phyloP scores from a whole-genome alignment of 2,888 invertebrate genomes.

The Conus canariensis region DNA sequence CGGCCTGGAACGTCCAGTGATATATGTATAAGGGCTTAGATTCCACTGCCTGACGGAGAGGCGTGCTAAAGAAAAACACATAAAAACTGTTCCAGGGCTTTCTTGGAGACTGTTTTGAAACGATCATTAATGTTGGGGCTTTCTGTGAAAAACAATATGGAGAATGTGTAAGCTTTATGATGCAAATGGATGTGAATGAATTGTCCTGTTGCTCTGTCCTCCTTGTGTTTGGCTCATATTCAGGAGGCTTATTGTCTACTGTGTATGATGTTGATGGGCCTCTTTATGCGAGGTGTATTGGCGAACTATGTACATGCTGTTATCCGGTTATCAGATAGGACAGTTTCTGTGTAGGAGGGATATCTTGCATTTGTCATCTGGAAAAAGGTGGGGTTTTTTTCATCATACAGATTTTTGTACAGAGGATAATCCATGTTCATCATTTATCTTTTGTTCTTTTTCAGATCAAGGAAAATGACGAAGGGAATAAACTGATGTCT shows the following conservation, averaged over 20 bases:
- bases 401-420: not conserved
- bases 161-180: not conserved
- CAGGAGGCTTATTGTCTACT: too few species aligned
- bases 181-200: not conserved
- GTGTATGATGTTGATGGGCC: not conserved
- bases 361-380: not conserved
- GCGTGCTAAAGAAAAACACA: not conserved
- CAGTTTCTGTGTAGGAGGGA: not conserved
- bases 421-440: not conserved
- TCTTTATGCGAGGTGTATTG: conserved; percentile 12
- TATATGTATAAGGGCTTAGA: not conserved
- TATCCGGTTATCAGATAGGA: not conserved
- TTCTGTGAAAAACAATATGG: not conserved
- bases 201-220: not conserved
- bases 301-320: not conserved
- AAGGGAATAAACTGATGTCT: not conserved
- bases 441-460: not conserved
- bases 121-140: too few species aligned
- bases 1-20: too few species aligned
- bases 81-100: not conserved
- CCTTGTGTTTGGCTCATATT: not conserved
- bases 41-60: not conserved
- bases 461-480: not conserved
- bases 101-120: too few species aligned
- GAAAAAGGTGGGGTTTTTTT: not conserved